Percentiles rank a stretch among this genome's conserved stretches.
Evolutionary conservation across 2,797 vertebrate genomes (phyloP).

Genomic region (Phrynocephalus forsythii): DNA sequence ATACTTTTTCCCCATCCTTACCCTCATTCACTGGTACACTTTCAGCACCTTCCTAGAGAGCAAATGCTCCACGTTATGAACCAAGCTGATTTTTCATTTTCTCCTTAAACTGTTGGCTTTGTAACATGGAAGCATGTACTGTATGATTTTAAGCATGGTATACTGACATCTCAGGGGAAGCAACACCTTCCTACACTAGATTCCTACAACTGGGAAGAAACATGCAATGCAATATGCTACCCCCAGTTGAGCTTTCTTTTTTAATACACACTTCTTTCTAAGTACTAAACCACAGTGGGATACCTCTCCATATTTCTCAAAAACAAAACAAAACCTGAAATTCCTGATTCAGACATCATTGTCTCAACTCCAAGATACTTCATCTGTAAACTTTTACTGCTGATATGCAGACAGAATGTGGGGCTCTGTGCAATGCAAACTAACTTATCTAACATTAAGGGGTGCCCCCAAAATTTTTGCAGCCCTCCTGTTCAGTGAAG

Average conservation of each 20-base stretch:
- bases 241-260: background rate
- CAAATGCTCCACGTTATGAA: background rate
- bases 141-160: conserved; percentile 18
- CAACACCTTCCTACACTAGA: background rate
- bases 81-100: background rate
- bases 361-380: background rate
- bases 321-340: background rate
- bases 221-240: background rate
- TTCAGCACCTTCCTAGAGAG: background rate
- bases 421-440: background rate
- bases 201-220: background rate
- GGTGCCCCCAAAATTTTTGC: background rate
- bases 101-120: conserved; percentile 22
- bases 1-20: too few relatives aligned
- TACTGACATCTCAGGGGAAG: background rate
- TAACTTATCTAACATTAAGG: background rate
- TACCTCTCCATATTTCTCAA: background rate
- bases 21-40: background rate
- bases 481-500: background rate
- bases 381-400: background rate
- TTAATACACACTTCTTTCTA: background rate
- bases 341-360: background rate
- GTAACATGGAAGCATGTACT: background rate
- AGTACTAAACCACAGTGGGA: background rate
- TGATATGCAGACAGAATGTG: background rate